Conservation (phyloP, 1,140 invertebrate genomes). For the Aporrectodea caliginosa region DNA sequence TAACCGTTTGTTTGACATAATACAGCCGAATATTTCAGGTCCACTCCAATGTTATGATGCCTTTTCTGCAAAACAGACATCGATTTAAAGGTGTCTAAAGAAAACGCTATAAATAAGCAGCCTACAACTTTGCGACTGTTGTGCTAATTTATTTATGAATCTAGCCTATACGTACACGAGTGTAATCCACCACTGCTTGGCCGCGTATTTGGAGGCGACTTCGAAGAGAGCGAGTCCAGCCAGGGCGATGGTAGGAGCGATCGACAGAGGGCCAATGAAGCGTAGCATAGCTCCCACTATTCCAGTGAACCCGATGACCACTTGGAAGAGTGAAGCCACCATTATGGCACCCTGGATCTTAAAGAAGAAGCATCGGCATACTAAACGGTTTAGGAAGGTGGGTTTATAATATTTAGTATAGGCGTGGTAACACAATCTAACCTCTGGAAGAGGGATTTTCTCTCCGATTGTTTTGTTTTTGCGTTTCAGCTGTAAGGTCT, state of each 20-base stretch:
- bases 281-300: slow-evolving; percentile 62
- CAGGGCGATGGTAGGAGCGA: not conserved
- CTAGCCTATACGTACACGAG: no score
- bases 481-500: no score
- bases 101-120: no score
- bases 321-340: not conserved
- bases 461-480: no score
- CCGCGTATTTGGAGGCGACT: slow-evolving; percentile 69
- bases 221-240: not conserved
- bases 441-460: no score
- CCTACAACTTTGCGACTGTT: no score
- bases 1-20: no score
- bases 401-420: not conserved
- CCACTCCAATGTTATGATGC: no score
- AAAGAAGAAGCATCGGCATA: not conserved
- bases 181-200: slow-evolving; percentile 74
- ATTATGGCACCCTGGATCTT: slow-evolving; percentile 23
- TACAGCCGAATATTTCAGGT: no score
- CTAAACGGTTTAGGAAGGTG: not conserved
- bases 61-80: no score
- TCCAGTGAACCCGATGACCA: slow-evolving; percentile 56
- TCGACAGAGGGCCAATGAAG: not conserved
- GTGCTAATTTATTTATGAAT: no score
- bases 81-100: no score
- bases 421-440: not conserved